A percentile compares a stretch with the other conserved stretches of the same genome.
These are phyloP conservation scores for Onychorhynchus coronatus DNA, from an alignment of 2,113 vertebrate species.

Conservation along the genomic window DNA sequence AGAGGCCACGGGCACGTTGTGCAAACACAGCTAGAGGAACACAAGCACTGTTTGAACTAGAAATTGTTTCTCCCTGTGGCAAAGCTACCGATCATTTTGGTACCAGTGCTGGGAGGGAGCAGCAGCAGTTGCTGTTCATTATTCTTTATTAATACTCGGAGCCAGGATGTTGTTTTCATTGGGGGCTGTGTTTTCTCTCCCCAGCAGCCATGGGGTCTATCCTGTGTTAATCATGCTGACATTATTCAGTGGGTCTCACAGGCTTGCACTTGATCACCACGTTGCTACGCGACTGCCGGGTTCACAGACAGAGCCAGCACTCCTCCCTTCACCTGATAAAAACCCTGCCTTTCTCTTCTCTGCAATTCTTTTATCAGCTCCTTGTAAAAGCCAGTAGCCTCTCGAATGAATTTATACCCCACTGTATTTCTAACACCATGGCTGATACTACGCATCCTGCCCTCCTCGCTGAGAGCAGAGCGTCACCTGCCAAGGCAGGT, in stretches of 20 bases:
- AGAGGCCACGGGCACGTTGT: fast-evolving
- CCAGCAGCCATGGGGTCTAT: background rate
- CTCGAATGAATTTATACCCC: background rate
- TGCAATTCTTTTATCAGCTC: background rate
- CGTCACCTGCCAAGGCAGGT: background rate
- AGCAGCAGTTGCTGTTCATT: background rate
- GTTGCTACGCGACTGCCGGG: constrained; percentile 76
- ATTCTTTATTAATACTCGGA: background rate
- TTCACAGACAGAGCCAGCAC: constrained; percentile 68
- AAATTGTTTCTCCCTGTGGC: background rate
- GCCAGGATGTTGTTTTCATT: constrained; percentile 21
- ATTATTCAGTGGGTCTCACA: constrained; percentile 62
- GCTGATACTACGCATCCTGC: fast-evolving
- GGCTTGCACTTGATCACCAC: constrained; percentile 61
- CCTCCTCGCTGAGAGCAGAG: background rate
- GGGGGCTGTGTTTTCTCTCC: background rate
- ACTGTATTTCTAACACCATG: background rate
- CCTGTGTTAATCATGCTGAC: constrained; percentile 51
- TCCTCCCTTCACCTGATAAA: constrained; percentile 62
- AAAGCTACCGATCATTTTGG: background rate
- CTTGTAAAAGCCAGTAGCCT: background rate
- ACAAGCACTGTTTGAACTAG: background rate
- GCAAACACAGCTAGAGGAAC: background rate
- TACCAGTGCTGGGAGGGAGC: fast-evolving
- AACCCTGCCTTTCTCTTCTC: background rate